Base-by-base conservation (phyloP, 2,797 vertebrate genomes). In the Bufotes viridis region DNA sequence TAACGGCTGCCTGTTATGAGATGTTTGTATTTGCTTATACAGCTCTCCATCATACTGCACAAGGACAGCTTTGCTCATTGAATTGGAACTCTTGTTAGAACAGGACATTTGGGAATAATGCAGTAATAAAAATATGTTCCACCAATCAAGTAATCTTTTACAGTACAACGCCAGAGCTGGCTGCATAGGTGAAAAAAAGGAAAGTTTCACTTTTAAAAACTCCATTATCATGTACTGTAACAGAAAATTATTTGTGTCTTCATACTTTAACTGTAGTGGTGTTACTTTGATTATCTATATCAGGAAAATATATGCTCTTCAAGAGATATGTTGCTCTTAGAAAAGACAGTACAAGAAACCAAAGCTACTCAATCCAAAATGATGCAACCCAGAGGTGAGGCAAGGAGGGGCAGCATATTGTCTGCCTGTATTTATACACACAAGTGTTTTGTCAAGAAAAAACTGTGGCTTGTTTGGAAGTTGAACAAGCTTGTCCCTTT, bases 1-100 rank as follows among this genome's bases (percentile, higher is more conserved):
- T 80, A 60, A 81, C 18, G 22, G 34, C 58, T 81, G 79, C 60
- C 79, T 42, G 79, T 65, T 65, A 81, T 65, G 60, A 81, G 60
- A 63, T 42, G 58, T 81, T 81, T 81, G 79, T 65, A 81, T 49
- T 63, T 81, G 79, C 34, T 63, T 81, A 81, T 63, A 81, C 58
- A 49, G 60, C 60, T 63, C 34, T 81, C 26, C 34, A 63, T 81
- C 79, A 81, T 81, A 49, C 29, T 65, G 79, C 34, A 81, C 60
- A 81, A 81, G 78, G 60, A 81, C 24, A 65, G 58, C 15, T 80
- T 34, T 80, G 57, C 26, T 49, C n/a, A 63, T 81, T 63, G 34
- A 81, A 20, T 42, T 49, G 29, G 65, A 60, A 55, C 17, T 80
- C 26, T 80, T 80, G 57, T 80, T 80, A 61, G 18, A 80, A 60